Base-by-base conservation (phyloP, 2,797 vertebrate genomes). In the Buphagus erythrorhynchus region DNA sequence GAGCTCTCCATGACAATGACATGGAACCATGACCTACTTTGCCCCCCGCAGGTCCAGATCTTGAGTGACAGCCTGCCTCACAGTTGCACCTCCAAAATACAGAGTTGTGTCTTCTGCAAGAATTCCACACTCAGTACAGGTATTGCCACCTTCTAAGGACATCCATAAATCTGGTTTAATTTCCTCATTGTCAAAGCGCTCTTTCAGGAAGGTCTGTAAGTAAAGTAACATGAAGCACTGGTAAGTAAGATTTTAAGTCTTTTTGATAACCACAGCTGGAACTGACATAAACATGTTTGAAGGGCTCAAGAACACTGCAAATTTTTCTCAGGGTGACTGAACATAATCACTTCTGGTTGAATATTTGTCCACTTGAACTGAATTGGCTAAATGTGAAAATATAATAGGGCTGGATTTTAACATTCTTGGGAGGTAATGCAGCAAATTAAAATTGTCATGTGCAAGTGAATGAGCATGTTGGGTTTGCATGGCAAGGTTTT, bases 131-230 rank as follows among this genome's bases (percentile, higher is more conserved):
- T 99, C 99, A 0, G 98, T 99, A 36, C 99, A 99, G 58, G 99
- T 98, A 33, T 97, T 98, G 17, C 99, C 99, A 4, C 99, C 99
- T 96, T 99, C 99, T 85, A 99, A 97, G 52, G 99, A 98, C 98
- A 99, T 98, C 99, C 99, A 99, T 86, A 99, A 98, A 59, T 99
- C 98, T 22, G 98, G 98, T 29, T 98, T 99, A 52, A 98, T 95
- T 86, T 99, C 99, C 71, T 99, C 99, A 96, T 98, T 99, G 97
- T 99, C 99, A 94, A 99, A 99, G 35, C 99, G 99, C 88, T 99
- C 99, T 97, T 99, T 99, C 83, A 99, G 97, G 93, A 99, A 99
- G 20, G 99, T 99, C 99, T 99, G 95, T 21, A 77, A 78, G 63
- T 29, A 84, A 86, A 20, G 33, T 36, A 67, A 88, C 31, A 68